Conservation (phyloP, 2,888 invertebrate genomes). For the Megastigmus dorsalis region DNA sequence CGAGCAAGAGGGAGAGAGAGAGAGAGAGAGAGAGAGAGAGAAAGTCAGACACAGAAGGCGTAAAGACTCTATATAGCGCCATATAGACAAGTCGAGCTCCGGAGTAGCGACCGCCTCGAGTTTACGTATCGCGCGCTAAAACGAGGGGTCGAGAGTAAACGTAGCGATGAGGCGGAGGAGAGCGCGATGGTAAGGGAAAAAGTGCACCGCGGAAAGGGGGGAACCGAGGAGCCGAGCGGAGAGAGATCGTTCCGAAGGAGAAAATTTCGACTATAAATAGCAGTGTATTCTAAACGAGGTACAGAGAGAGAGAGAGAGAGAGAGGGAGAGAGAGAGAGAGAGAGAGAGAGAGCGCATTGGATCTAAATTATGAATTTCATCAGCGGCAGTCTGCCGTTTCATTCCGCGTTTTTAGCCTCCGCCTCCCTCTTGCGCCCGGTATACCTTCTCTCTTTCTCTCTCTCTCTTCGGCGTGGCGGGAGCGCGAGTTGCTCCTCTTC, state of each 20-base stretch:
- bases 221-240: background rate
- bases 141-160: background rate
- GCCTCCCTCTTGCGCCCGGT: background rate
- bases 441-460: conserved; percentile 1
- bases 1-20: no score
- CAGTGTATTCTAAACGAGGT: conserved; percentile 75
- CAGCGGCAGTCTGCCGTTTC: conserved; percentile 66
- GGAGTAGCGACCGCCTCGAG: background rate
- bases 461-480: conserved; percentile 8
- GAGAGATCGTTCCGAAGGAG: conserved; percentile 61
- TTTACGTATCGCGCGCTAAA: conserved; percentile 4
- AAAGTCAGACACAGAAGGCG: no score
- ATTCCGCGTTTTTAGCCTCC: conserved; percentile 58
- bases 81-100: background rate
- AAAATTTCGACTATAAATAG: conserved; percentile 75
- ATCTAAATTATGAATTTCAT: conserved; percentile 76
- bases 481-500: no score
- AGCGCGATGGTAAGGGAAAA: conserved; percentile 21
- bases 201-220: background rate
- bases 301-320: conserved; percentile 60
- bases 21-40: no score
- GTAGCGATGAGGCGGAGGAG: background rate
- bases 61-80: conserved; percentile 3
- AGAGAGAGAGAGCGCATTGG: conserved; percentile 71
- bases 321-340: conserved; percentile 68